These are phyloP conservation scores for Helicoverpa armigera DNA, from an alignment of 1,140 invertebrate species.

Conservation along the genomic window DNA sequence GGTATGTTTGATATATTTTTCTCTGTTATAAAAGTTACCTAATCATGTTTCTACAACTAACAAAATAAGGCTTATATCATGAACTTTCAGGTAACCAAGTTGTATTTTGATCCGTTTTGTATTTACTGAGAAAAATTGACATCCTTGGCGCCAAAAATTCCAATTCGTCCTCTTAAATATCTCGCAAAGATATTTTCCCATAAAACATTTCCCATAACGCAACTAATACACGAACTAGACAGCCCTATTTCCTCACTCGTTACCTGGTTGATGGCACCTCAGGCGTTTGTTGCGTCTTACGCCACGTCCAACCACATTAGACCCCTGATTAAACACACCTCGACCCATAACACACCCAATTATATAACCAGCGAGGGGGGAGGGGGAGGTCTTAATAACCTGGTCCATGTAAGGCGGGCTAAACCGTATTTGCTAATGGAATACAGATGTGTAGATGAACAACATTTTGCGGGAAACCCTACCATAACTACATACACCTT, in stretches of 20 bases:
- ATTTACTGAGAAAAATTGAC: too few species aligned
- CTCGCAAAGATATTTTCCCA: too few species aligned
- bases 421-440: constrained; percentile 83
- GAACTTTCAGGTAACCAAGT: too few species aligned
- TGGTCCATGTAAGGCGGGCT: constrained; percentile 71
- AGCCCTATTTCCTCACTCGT: constrained; percentile 69
- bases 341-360: constrained; percentile 65
- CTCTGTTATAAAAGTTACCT: too few species aligned
- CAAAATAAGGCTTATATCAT: too few species aligned
- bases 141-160: too few species aligned
- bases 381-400: constrained; percentile 60
- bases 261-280: constrained; percentile 79
- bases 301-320: constrained; percentile 67
- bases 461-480: constrained; percentile 69
- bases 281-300: constrained; percentile 80
- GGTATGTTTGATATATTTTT: too few species aligned
- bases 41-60: too few species aligned
- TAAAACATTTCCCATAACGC: too few species aligned
- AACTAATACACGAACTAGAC: constrained; percentile 24
- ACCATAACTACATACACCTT: constrained; percentile 69
- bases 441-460: constrained; percentile 80
- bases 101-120: too few species aligned
- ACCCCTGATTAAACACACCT: constrained; percentile 73
- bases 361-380: constrained; percentile 55
- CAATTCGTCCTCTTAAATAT: too few species aligned